phyloP scores from a whole-genome alignment of 2,113 vertebrate genomes.

The Cyanocitta stelleri region DNA sequence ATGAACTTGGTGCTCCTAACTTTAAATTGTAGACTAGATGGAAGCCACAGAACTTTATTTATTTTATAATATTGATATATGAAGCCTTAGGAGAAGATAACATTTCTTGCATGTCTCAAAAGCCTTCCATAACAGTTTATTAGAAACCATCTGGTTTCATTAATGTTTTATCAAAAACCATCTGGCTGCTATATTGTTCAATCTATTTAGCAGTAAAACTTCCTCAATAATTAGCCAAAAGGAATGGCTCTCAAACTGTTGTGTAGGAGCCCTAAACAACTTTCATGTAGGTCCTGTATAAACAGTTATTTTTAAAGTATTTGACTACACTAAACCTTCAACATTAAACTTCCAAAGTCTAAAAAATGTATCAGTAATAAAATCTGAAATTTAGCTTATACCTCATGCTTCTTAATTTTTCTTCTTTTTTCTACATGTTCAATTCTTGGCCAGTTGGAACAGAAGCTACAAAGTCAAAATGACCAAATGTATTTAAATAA shows the following conservation, averaged over 20 bases:
- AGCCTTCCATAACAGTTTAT: slow-evolving; percentile 19
- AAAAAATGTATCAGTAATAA: neutral
- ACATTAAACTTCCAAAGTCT: neutral
- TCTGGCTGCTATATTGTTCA: slow-evolving; percentile 54
- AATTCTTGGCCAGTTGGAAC: neutral
- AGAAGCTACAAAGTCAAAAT: neutral
- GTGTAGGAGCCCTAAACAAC: neutral
- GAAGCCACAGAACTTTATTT: neutral
- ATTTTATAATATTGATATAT: neutral
- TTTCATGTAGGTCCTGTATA: neutral
- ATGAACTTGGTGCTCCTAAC: neutral
- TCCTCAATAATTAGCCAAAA: slow-evolving; percentile 7
- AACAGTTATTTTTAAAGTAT: neutral
- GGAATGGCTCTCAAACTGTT: neutral
- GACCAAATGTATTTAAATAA: neutral
- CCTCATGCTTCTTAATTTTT: neutral
- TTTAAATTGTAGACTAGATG: neutral
- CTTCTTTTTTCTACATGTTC: neutral
- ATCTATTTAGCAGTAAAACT: neutral
- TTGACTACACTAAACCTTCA: neutral
- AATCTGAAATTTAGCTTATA: neutral
- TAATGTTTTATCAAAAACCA: slow-evolving; percentile 67
- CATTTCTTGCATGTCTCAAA: neutral
- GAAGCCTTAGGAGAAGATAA: neutral
- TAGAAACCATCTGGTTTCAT: slow-evolving; percentile 62